Evolutionary conservation across 2,888 invertebrate species (phyloP), one percentile per base, ranked within the genome.

Genomic region (Desoria tigrina): DNA sequence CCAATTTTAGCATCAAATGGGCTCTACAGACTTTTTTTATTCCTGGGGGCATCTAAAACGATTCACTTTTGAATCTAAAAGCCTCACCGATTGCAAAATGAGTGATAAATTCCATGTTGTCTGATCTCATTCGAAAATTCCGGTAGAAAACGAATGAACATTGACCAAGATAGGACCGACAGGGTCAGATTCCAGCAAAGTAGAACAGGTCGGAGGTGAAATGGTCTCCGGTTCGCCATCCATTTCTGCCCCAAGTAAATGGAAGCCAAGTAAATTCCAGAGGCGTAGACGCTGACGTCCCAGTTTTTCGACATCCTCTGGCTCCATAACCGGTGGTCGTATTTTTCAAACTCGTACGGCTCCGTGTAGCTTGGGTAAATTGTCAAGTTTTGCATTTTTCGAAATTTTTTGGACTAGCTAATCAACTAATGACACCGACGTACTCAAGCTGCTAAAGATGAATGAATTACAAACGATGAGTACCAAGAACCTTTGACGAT

Each of bases 201-300:
- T 6, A 61, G 27, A 3, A n/a, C 11, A 11, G 26, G 23, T 23
- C 27, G n/a, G 1, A 61, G 18, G 23, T 42, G 14, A 11, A 28
- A 60, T 9, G 61, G 51, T n/a, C 37, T 42, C 53, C 42, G 9
- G 28, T 28, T 7, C 2, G 21, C 42, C 61, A 61, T 61, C 24
- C 26, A 51, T 6, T 24, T 51, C 26, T 26, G 27, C 3, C 28
- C 55, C n/a, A 42, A 63, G 26, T 61, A 45, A 16, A 67, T 61
- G 16, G 61, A 2, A 24, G 60, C 56, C 4, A 67, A 24, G 37
- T 67, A 67, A 6, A 67, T 1, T 0, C n/a, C 37, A 4, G 67
- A 67, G 7, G 58, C 54, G 53, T 64, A 63, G 6, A 67, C n/a
- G 6, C 45, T 57, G 24, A 67, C 56, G 11, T 24, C 54, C 64